These are phyloP conservation scores for Lithobates sylvaticus DNA, from an alignment of 2,797 vertebrate genomes.

Conservation along the genomic window DNA sequence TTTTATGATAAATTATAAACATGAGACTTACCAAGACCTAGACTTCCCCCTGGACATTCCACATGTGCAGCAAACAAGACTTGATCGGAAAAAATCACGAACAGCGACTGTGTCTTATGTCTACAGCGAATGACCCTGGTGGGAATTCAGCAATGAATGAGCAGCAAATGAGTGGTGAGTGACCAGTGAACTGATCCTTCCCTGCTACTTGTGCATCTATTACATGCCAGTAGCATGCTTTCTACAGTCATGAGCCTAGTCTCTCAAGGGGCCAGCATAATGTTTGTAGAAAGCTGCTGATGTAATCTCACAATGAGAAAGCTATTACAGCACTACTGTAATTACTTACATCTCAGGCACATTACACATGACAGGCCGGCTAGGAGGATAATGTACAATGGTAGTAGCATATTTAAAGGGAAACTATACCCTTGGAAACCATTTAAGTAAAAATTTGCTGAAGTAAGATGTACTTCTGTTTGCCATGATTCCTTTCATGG, in stretches of 20 bases:
- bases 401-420: neutral
- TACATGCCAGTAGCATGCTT: constrained; percentile 12
- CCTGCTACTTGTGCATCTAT: neutral
- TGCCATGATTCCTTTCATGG: neutral
- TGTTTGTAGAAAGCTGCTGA: constrained; percentile 42
- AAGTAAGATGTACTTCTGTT: neutral
- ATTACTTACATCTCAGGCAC: constrained; percentile 11
- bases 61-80: neutral
- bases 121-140: neutral
- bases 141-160: too few species aligned
- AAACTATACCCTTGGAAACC: neutral
- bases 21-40: neutral
- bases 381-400: neutral
- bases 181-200: neutral
- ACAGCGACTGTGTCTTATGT: neutral
- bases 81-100: neutral
- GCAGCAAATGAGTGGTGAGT: neutral
- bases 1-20: neutral
- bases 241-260: neutral
- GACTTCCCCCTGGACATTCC: neutral
- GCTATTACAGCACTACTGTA: constrained; percentile 1
- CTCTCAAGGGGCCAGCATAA: constrained; percentile 8
- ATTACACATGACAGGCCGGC: neutral
- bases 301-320: constrained; percentile 19
- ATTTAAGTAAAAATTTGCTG: neutral